A percentile compares a stretch with the other conserved stretches of the same genome.
Conservation (phyloP, 2,113 vertebrate genomes). For the Microcebus murinus region DNA sequence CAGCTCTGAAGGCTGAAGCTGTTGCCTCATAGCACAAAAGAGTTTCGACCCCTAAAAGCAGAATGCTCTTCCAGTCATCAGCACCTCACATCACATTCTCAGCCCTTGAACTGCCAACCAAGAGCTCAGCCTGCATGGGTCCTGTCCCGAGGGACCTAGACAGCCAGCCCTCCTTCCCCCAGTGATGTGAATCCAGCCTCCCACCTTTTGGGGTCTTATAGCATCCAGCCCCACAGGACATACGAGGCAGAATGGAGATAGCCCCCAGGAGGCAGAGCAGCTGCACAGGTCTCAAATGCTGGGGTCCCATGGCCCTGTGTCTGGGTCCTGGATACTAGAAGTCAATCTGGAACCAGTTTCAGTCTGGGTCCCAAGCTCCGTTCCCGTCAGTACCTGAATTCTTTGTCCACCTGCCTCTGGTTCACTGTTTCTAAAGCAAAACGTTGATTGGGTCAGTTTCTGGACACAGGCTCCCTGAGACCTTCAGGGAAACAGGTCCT, state of each 20-base stretch:
- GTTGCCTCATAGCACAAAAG: slow-evolving; percentile 77
- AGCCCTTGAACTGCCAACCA: background rate
- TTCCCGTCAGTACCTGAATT: slow-evolving; percentile 21
- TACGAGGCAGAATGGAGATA: slow-evolving; percentile 64
- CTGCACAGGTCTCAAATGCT: slow-evolving; percentile 1
- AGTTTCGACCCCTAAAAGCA: slow-evolving; percentile 52
- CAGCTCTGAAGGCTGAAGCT: slow-evolving; percentile 68
- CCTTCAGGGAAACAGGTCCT: background rate
- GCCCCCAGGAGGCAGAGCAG: slow-evolving; percentile 70
- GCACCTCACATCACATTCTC: background rate
- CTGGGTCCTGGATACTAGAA: slow-evolving; percentile 5
- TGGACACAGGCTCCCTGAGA: background rate
- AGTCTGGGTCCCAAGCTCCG: background rate
- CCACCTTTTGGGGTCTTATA: background rate
- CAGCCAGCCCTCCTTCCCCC: background rate
- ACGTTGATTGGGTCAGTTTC: slow-evolving; percentile 36
- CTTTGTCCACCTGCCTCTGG: slow-evolving; percentile 33
- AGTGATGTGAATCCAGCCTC: background rate
- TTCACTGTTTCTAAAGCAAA: slow-evolving; percentile 45
- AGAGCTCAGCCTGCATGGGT: background rate
- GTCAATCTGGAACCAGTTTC: slow-evolving; percentile 46
- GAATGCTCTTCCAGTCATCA: background rate
- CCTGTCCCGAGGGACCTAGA: background rate
- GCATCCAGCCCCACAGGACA: slow-evolving; percentile 17
- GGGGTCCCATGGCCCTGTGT: slow-evolving; percentile 44